phyloP scores from a whole-genome alignment of 2,113 vertebrate genomes.

The Pungitius pungitius region DNA sequence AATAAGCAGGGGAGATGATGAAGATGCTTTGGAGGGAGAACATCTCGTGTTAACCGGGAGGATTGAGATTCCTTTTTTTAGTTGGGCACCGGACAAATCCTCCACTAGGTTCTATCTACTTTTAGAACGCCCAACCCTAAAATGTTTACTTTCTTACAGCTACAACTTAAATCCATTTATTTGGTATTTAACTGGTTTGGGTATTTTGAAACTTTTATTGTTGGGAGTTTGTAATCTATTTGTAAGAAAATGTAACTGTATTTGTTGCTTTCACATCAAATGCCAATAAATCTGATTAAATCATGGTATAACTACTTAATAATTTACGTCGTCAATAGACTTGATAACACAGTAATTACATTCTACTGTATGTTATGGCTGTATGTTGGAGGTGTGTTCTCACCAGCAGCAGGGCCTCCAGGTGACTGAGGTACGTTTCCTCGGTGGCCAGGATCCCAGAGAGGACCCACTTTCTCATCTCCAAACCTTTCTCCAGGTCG shows the following conservation, averaged over 20 bases:
- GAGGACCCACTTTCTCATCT: slow-evolving; percentile 98
- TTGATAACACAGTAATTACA: neutral
- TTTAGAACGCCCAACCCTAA: neutral
- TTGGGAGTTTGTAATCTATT: neutral
- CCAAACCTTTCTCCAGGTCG: slow-evolving; percentile 95
- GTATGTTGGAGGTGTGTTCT: slow-evolving; percentile 50
- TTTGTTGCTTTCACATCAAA: neutral
- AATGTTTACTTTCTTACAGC: neutral
- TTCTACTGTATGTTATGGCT: neutral
- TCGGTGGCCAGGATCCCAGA: slow-evolving; percentile 97
- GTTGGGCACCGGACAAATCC: neutral
- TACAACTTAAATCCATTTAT: neutral
- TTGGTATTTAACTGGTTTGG: neutral
- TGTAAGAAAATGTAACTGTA: too few species aligned
- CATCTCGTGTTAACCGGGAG: neutral
- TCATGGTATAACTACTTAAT: neutral
- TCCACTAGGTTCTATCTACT: neutral
- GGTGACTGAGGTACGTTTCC: slow-evolving; percentile 94
- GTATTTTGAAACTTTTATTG: neutral
- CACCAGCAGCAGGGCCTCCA: slow-evolving; percentile 96
- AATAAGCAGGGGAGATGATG: neutral
- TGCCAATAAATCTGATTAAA: neutral
- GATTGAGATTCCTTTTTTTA: neutral
- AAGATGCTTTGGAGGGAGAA: neutral
- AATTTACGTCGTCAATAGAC: neutral